Conservation (phyloP, 2,888 invertebrate species). For the Nomada lathburiana region DNA sequence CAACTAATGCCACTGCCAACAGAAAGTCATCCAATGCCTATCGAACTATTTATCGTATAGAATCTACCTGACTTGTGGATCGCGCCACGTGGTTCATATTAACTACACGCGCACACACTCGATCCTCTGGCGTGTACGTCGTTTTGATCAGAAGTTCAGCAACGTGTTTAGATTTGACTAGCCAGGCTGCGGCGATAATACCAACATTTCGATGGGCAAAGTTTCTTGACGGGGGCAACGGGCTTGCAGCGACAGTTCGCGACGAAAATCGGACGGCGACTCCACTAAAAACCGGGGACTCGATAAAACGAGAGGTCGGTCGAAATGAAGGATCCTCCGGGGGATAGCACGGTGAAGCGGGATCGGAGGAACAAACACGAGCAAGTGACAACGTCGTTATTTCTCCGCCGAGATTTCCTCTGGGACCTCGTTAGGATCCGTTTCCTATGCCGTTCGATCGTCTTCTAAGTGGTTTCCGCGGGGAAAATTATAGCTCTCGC, state of each 20-base stretch:
- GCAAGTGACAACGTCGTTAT: constrained; percentile 68
- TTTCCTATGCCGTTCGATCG: constrained; percentile 55
- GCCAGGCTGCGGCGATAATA: constrained; percentile 9
- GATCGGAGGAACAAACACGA: constrained; percentile 48
- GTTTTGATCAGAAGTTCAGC: constrained; percentile 35
- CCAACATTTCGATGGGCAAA: constrained; percentile 10
- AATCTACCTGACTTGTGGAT: constrained; percentile 30
- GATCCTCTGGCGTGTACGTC: background rate
- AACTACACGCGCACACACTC: background rate
- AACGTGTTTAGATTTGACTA: constrained; percentile 19
- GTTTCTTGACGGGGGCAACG: background rate
- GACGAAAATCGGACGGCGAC: constrained; percentile 23
- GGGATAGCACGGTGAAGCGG: constrained; percentile 4
- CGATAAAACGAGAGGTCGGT: constrained; percentile 26
- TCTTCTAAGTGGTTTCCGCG: constrained; percentile 31
- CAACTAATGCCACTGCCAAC: background rate
- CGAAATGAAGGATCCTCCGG: constrained; percentile 36
- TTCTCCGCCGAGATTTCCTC: constrained; percentile 68
- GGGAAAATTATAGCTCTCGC: constrained; percentile 12
- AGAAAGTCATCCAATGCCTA: constrained; percentile 38
- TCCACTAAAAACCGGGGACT: constrained; percentile 13
- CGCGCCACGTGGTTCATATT: background rate
- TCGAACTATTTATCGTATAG: constrained; percentile 32
- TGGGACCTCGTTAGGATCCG: constrained; percentile 68
- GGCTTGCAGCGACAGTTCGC: background rate